These are phyloP conservation scores for Dendrolimus pini DNA, from an alignment of 2,888 invertebrate species.

Conservation along the genomic window DNA sequence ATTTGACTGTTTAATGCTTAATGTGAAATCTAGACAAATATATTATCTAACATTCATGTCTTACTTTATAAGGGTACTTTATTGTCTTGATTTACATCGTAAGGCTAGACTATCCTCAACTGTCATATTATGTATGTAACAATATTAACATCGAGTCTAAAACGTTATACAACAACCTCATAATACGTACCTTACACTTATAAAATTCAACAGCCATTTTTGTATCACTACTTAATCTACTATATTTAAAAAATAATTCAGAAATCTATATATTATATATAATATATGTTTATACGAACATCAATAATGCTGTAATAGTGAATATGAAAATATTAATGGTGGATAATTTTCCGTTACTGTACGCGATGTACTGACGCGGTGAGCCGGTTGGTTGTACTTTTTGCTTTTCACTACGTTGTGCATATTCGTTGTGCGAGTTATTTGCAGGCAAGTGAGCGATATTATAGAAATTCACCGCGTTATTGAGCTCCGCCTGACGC, in stretches of 20 bases:
- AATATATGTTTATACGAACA: conserved; percentile 11
- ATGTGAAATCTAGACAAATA: no score
- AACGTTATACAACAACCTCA: conserved; percentile 56
- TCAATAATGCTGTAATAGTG: conserved; percentile 1
- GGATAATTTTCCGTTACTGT: conserved; percentile 30
- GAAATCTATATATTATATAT: conserved; percentile 21
- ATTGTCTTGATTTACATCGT: conserved; percentile 53
- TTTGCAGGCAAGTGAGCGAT: conserved; percentile 40
- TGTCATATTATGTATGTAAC: conserved; percentile 33
- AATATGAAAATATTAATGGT: conserved; percentile 6
- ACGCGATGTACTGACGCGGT: conserved; percentile 49
- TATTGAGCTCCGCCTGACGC: conserved; percentile 52
- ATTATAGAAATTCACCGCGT: conserved; percentile 55
- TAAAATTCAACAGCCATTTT: conserved; percentile 71
- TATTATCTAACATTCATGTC: no score
- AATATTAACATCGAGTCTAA: conserved; percentile 51
- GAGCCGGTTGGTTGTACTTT: conserved; percentile 65
- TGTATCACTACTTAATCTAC: conserved; percentile 48
- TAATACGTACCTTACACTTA: conserved; percentile 49
- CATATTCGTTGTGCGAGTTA: conserved; percentile 54
- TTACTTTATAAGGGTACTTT: conserved; percentile 16
- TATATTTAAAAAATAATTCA: conserved; percentile 21
- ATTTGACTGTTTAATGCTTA: no score
- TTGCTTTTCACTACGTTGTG: conserved; percentile 58
- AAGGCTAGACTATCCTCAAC: conserved; percentile 40